phyloP scores from a whole-genome alignment of 2,113 vertebrate genomes.

The Mastomys coucha region DNA sequence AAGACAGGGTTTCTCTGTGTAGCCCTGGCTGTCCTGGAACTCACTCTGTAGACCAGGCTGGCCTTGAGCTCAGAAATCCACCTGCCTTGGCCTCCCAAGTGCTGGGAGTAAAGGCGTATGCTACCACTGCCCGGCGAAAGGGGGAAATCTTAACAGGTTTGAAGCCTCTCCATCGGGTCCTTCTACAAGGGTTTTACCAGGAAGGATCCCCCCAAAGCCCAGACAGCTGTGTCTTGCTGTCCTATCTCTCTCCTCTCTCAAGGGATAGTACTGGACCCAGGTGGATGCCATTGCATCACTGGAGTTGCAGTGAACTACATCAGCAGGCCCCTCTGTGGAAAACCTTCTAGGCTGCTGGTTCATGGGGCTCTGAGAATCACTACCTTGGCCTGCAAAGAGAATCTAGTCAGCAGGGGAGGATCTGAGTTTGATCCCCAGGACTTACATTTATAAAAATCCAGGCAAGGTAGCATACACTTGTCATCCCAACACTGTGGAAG shows the following conservation, averaged over 20 bases:
- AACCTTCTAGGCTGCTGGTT: neutral
- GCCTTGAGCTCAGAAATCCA: too few species aligned
- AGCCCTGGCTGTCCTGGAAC: too few species aligned
- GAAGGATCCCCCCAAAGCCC: neutral
- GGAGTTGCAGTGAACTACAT: neutral
- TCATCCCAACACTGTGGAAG: too few species aligned
- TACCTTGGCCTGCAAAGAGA: neutral
- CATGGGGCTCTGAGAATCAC: neutral
- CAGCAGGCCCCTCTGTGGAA: fast-evolving
- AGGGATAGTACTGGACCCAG: neutral
- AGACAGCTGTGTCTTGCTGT: fast-evolving
- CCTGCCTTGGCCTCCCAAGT: too few species aligned
- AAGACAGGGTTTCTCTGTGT: too few species aligned
- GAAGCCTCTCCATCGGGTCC: neutral
- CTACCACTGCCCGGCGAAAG: neutral
- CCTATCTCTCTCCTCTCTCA: neutral
- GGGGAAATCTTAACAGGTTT: neutral
- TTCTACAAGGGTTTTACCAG: too few species aligned
- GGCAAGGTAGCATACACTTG: neutral
- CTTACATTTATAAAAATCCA: neutral
- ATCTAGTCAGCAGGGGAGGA: neutral
- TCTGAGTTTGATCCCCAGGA: neutral
- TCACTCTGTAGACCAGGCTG: too few species aligned
- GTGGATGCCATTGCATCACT: fast-evolving
- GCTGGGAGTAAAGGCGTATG: too few species aligned